Evolutionary conservation across 2,797 vertebrate species (phyloP), one percentile per base, ranked within the genome.

Genomic region (Urophycis tenuis): DNA sequence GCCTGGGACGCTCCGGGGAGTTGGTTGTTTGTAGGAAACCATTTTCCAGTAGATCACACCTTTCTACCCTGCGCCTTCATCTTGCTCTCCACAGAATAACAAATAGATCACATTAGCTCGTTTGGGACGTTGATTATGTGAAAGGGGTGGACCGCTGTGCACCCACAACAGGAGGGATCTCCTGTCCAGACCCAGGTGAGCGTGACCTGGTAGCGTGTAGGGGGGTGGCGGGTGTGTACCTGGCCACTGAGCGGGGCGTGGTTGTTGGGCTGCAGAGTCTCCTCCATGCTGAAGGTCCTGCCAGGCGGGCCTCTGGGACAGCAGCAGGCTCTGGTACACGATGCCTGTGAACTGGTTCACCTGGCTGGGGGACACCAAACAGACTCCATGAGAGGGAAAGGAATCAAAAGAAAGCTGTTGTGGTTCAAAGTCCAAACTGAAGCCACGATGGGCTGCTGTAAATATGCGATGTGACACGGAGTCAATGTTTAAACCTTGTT

Each of bases 321-420:
- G 93, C 82, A 99, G 87, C 31, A 97, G 90, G 36, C 96, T 96
- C 90, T 98, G 95, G 90, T 99, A 99, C 34, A 96, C 92, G 71
- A 93, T 95, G 77, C 98, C 98, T 34, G 97, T 98, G 87, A 99
- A 98, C 33, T 93, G 94, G 92, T 98, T 97, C 87, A 95, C 93
- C 80, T 96, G 96, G 91, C 96, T 98, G 91, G 79, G 77, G 74
- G 72, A 84, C 70, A 73, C 71, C 75, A 79, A 29, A 49, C 11
- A n/a, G 29, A 60, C 35, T n/a, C 19, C 19, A 3, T 17, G 4
- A 36, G 69, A 31, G 34, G 5, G 39, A 31, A 22, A 25, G 7
- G 34, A 74, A 72, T 17, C 75, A 78, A 78, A 87, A 31, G 78
- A 41, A 30, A 77, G 83, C 76, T 33, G 32, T 12, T 60, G 75